Base-by-base conservation (phyloP, 2,113 vertebrate genomes). In the Larimichthys polyactis region DNA sequence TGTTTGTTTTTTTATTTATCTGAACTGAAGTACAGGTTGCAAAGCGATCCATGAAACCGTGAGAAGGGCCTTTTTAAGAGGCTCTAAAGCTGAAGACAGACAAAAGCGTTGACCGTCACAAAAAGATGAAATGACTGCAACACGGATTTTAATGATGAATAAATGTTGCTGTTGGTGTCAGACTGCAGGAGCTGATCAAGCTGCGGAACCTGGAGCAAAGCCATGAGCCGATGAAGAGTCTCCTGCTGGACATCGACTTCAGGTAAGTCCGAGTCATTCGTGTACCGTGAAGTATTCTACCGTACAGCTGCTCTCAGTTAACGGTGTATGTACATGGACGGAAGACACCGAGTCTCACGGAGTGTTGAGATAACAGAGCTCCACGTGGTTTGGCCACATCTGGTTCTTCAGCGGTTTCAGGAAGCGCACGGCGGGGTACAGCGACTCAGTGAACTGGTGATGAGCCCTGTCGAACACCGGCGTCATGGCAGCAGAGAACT, bases 221-320 rank as follows among this genome's bases (percentile, higher is more conserved):
- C 20, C 79, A 93, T 22, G 79, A 91, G 24, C 69, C 75, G 0
- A 85, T 97, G 83, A 97, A 92, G 93, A 99, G 97, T 90, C 96
- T 99, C 66, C 93, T 99, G 86, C 90, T 99, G 91, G 98, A 99
- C 94, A 98, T 99, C 86, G 98, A 99, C 94, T 97, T 97, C 94
- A 98, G 98, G 98, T 99, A 78, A 58, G 79, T 63, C 48, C 66
- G 2, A 46, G 46, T 1, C 10, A 20, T 60, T 12, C 48, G 8
- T 24, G 63, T 11, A 55, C 4, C 2, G 1, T n/a, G 3, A 4
- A 63, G 12, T 19, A 4, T 51, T 70, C 4, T 20, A 17, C 63
- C 58, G 43, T 22, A 36, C 19, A 29, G n/a, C 11, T 44, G n/a
- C 20, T 54, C 6, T 51, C 27, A 49, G 5, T 9, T 19, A 16